Evolutionary conservation across 2,113 vertebrate species (phyloP), one percentile per base, ranked within the genome.

Genomic region (Ictidomys tridecemlineatus): DNA sequence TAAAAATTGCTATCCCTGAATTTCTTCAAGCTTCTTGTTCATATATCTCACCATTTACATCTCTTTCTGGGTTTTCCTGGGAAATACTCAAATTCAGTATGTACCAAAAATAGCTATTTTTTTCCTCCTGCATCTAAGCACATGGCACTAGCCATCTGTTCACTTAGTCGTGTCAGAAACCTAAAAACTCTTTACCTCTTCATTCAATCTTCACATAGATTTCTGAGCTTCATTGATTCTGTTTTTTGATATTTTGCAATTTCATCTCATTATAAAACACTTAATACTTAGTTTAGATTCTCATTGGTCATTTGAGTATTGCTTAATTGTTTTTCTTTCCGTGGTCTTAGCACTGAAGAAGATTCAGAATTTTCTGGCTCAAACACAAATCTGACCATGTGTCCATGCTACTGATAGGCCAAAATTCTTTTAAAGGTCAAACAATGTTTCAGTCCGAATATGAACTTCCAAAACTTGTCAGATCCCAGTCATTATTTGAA

Each of bases 51-150:
- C 51, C 45, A 37, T 53, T 72, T 77, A 56, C 24, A 73, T 78
- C 12, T 65, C 16, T 96, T 70, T 87, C 39, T 83, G 76, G 89
- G 42, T 39, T 87, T 95, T 95, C 72, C 48, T 61, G 30, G 93
- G 77, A 94, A 94, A 96, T 77, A 88, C 86, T 87, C 37, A 42
- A 77, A 78, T 69, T 84, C 48, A 78, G 24, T 65, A 65, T 67
- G 28, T 53, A 67, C 61, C 74, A 51, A 86, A n/a, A 87, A 58
- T 90, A 87, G 42, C 70, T 70, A 56, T 63, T 91, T 91, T 95
- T 61, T 30, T 20, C 20, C 34, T 93, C 56, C 39, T 69, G 30
- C 51, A 28, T 69, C 77, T 74, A 80, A 91, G 18, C 90, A 91
- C 56, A 34, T 93, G 65, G 65, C 48, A 63, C 42, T 74, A 8